Evolutionary conservation across 2,888 invertebrate species (phyloP).

Genomic region (Macrosiphum euphorbiae): DNA sequence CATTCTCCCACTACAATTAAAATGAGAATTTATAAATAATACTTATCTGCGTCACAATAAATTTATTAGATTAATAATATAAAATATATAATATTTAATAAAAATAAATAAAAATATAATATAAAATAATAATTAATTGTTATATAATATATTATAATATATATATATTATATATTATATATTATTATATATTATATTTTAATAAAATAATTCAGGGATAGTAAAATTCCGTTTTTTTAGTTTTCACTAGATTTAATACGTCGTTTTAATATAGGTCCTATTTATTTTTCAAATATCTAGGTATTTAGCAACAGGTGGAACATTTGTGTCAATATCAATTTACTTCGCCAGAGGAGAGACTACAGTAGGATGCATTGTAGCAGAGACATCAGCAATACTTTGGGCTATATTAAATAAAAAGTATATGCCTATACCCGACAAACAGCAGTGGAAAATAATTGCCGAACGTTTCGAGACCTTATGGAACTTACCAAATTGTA

Average conservation of each 20-base stretch:
- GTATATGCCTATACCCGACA: neutral
- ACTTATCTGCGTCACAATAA: too few species aligned
- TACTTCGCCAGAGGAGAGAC: neutral
- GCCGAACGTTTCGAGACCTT: constrained; percentile 4
- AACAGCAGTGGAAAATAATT: constrained; percentile 17
- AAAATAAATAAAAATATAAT: too few species aligned
- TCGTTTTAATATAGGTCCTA: neutral
- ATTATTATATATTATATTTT: too few species aligned
- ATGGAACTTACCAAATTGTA: constrained; percentile 13
- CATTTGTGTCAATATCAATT: constrained; percentile 12
- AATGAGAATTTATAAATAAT: too few species aligned
- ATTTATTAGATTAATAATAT: too few species aligned
- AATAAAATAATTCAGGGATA: too few species aligned
- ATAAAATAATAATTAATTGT: too few species aligned
- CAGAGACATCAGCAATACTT: neutral
- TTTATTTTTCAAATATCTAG: constrained; percentile 9
- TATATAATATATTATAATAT: too few species aligned
- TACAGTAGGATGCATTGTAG: neutral
- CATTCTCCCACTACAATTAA: too few species aligned
- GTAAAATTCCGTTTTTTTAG: neutral
- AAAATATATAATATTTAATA: too few species aligned
- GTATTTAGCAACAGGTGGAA: constrained; percentile 6
- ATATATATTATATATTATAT: too few species aligned
- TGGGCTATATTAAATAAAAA: neutral
- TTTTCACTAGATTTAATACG: constrained; percentile 2